A percentile compares a stretch with the other conserved stretches of the same genome.
Evolutionary conservation across 2,888 invertebrate genomes (phyloP).

Genomic region (Amorpha juglandis): DNA sequence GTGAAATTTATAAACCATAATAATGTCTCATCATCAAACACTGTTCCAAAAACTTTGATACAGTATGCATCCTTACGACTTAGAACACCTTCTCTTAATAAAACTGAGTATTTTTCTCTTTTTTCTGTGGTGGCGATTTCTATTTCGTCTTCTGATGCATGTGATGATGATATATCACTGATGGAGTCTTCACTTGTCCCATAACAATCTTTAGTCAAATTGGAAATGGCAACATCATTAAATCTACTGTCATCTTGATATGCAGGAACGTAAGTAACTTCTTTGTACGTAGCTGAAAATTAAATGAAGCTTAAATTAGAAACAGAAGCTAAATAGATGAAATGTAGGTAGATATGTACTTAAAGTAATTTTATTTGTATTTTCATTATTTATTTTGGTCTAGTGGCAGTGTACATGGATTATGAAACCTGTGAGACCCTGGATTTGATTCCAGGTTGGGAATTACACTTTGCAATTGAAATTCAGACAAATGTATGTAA

Average conservation of each 20-base stretch:
- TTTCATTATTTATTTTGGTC: too few species aligned
- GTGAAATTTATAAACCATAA: constrained; percentile 59
- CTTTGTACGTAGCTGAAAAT: constrained; percentile 52
- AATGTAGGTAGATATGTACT: too few species aligned
- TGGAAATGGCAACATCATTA: neutral
- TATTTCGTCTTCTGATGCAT: neutral
- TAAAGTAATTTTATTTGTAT: too few species aligned
- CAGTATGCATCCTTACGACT: constrained; percentile 51
- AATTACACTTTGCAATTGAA: too few species aligned
- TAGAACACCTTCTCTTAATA: constrained; percentile 35
- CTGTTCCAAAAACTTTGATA: constrained; percentile 49
- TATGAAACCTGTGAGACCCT: too few species aligned
- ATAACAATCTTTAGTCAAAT: constrained; percentile 8
- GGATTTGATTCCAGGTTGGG: too few species aligned
- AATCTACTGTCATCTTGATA: constrained; percentile 55
- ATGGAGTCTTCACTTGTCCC: constrained; percentile 5
- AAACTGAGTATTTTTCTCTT: neutral
- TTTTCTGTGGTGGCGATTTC: neutral
- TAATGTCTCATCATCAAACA: constrained; percentile 43
- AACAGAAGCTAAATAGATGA: neutral
- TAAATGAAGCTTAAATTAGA: neutral
- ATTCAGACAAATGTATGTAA: too few species aligned
- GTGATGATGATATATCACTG: neutral
- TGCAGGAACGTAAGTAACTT: constrained; percentile 50
- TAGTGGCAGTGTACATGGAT: too few species aligned